Evolutionary conservation across 2,888 invertebrate genomes (phyloP).

Genomic region (Latheticus oryzae): DNA sequence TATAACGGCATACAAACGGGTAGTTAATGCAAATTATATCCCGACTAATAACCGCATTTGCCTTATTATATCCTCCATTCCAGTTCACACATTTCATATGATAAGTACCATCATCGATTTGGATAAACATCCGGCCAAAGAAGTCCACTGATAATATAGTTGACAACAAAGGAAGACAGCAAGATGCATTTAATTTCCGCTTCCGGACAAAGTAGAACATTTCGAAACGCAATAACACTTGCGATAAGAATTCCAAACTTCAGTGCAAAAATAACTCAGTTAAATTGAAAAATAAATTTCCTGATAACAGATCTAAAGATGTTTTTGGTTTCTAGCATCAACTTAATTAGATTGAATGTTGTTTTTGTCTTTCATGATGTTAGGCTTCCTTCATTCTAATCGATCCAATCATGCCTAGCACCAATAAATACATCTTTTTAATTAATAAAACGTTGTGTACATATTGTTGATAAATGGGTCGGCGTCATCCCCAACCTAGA

Average conservation of each 20-base stretch:
- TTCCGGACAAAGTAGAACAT: conserved; percentile 39
- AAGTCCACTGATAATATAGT: conserved; percentile 12
- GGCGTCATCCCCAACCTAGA: conserved; percentile 51
- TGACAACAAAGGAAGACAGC: conserved; percentile 37
- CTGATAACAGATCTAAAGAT: conserved; percentile 18
- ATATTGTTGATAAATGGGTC: conserved; percentile 47
- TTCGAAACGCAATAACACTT: conserved; percentile 20
- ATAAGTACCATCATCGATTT: conserved; percentile 23
- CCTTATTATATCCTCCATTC: not conserved
- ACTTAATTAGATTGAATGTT: conserved; percentile 18
- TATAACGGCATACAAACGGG: conserved; percentile 5
- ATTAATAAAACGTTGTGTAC: conserved; percentile 21
- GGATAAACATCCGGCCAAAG: conserved; percentile 25
- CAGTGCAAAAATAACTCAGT: not conserved
- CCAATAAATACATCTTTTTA: conserved; percentile 14
- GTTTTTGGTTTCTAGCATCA: conserved; percentile 3
- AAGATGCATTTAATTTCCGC: conserved; percentile 47
- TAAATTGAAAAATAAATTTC: conserved; percentile 12
- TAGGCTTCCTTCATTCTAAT: conserved; percentile 10
- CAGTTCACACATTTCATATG: conserved; percentile 4
- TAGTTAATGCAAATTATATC: conserved; percentile 15
- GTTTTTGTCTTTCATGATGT: conserved; percentile 14
- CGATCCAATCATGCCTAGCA: not conserved
- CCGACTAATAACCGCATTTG: conserved; percentile 3
- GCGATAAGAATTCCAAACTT: conserved; percentile 33